A percentile compares a stretch with the other conserved stretches of the same genome.
Conservation (phyloP, 1,140 invertebrate species). For the Drosophila pandora region DNA sequence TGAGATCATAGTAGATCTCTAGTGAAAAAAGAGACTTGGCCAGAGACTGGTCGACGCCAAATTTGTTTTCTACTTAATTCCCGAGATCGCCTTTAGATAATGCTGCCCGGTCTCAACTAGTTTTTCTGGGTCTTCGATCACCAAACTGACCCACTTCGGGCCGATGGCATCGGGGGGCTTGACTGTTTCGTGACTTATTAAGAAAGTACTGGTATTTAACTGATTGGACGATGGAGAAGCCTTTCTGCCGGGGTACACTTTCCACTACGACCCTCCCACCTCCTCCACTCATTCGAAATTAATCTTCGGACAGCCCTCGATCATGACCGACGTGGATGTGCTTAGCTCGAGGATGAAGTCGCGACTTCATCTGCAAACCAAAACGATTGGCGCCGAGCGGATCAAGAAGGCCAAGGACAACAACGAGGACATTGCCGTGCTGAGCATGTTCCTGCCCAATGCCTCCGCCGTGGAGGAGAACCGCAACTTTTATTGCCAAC, state of each 20-base stretch:
- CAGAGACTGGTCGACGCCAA: constrained; percentile 68
- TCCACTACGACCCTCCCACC: constrained; percentile 1
- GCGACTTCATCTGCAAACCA: constrained; percentile 89
- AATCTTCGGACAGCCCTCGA: constrained; percentile 9
- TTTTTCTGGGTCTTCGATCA: constrained; percentile 51
- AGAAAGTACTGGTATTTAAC: constrained; percentile 27
- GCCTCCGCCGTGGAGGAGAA: constrained; percentile 88
- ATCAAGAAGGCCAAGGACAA: constrained; percentile 90
- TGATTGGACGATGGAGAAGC: neutral
- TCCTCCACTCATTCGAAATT: neutral
- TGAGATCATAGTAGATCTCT: constrained; percentile 33
- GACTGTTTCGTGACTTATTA: constrained; percentile 56
- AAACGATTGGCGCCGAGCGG: constrained; percentile 90
- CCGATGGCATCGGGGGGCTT: constrained; percentile 17
- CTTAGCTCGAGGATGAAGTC: constrained; percentile 90
- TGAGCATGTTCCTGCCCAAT: constrained; percentile 91
- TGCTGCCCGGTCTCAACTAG: constrained; percentile 4
- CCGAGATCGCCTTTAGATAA: constrained; percentile 34
- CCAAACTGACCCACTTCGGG: constrained; percentile 57
- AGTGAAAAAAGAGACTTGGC: neutral
- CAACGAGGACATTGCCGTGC: constrained; percentile 93
- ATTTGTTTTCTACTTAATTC: constrained; percentile 45
- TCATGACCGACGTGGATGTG: constrained; percentile 89
- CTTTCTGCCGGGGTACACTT: constrained; percentile 35
- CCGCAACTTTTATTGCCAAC: constrained; percentile 90